phyloP scores from a whole-genome alignment of 2,113 vertebrate genomes.

The Oreochromis spilurus region DNA sequence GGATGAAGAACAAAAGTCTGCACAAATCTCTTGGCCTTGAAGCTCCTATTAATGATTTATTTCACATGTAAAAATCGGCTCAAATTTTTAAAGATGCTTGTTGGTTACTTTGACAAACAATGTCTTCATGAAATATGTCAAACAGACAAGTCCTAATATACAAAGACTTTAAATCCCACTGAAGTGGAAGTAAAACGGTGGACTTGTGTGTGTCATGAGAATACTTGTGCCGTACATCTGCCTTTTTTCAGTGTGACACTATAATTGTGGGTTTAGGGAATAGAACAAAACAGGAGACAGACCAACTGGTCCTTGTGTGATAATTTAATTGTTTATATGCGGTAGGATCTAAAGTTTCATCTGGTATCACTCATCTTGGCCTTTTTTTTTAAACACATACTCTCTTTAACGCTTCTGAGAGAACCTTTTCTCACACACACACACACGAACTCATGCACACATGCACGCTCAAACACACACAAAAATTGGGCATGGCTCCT shows the following conservation, averaged over 20 bases:
- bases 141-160: neutral
- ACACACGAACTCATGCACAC: neutral
- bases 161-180: neutral
- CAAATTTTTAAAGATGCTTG: neutral
- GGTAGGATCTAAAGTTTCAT: neutral
- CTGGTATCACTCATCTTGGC: conserved; percentile 27
- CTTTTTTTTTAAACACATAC: neutral
- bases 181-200: neutral
- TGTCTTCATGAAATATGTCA: neutral
- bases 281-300: neutral
- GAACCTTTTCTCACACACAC: neutral
- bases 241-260: conserved; percentile 25
- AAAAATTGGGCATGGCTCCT: neutral
- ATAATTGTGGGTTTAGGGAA: neutral
- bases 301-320: neutral
- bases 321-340: conserved; percentile 31
- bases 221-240: neutral
- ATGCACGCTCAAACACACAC: neutral
- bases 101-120: neutral
- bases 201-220: neutral
- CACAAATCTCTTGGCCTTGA: neutral
- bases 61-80: neutral
- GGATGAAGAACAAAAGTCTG: conserved; percentile 20
- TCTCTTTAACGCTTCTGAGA: neutral
- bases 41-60: conserved; percentile 7